These are phyloP conservation scores for Leucoma salicis DNA, from an alignment of 2,888 invertebrate species.

Conservation along the genomic window DNA sequence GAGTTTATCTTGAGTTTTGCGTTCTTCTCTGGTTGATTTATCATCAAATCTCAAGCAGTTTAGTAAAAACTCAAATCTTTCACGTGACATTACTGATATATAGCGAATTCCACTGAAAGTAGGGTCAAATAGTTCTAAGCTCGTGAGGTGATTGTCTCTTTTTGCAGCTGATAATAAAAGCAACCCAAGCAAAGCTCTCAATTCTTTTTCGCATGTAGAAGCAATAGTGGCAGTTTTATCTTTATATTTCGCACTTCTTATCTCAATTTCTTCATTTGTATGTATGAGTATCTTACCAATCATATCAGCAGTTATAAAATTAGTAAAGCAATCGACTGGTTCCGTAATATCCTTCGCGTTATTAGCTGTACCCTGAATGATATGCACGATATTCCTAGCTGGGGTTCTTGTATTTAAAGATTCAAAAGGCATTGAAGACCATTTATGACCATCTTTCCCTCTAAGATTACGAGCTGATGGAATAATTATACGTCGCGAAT, in stretches of 20 bases:
- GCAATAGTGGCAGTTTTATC: no score
- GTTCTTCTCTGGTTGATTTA: constrained; percentile 8
- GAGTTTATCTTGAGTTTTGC: constrained; percentile 5
- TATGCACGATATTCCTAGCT: constrained; percentile 13
- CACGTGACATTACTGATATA: constrained; percentile 2
- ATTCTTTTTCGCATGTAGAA: not conserved
- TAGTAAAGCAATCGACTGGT: constrained; percentile 5
- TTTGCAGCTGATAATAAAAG: not conserved
- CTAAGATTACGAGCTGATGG: constrained; percentile 8
- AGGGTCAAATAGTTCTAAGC: constrained; percentile 3
- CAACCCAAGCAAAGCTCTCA: constrained; percentile 7
- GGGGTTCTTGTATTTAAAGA: constrained; percentile 13
- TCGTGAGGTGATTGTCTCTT: constrained; percentile 4
- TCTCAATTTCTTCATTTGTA: constrained; percentile 8
- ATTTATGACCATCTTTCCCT: constrained; percentile 18
- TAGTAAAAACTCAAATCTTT: constrained; percentile 8
- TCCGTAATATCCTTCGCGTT: constrained; percentile 9
- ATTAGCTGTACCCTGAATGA: constrained; percentile 8
- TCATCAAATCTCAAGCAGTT: constrained; percentile 8
- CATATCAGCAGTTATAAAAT: constrained; percentile 6
- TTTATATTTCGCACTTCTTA: constrained; percentile 10
- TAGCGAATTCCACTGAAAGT: constrained; percentile 1
- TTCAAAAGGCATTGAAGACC: constrained; percentile 13
- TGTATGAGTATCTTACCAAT: constrained; percentile 6
- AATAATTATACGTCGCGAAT: constrained; percentile 9